Percentiles rank a stretch among this genome's conserved stretches.
Conservation (phyloP, 2,797 vertebrate genomes). For the Rhynchonycteris naso region DNA sequence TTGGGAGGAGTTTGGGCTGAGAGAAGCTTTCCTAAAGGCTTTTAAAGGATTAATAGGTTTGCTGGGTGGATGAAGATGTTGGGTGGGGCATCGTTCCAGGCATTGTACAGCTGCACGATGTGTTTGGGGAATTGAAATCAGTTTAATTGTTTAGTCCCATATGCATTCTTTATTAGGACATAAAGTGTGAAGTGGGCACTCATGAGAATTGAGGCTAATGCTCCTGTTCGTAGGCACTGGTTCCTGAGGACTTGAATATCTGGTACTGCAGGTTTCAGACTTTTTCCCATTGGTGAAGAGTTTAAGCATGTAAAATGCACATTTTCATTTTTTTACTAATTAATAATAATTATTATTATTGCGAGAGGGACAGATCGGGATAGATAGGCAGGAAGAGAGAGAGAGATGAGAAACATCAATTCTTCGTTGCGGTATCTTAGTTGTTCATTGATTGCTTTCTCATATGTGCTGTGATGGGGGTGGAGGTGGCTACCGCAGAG, state of each 20-base stretch:
- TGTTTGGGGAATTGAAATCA: slow-evolving; percentile 34
- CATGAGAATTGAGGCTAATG: neutral
- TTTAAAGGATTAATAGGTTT: slow-evolving; percentile 1
- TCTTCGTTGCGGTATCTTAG: too few relatives aligned
- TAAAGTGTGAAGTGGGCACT: neutral
- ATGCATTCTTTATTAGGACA: slow-evolving; percentile 10
- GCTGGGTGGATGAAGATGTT: neutral
- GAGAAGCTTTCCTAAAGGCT: neutral
- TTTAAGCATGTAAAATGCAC: neutral
- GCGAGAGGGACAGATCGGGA: too few relatives aligned
- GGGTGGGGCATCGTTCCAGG: neutral
- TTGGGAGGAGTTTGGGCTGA: neutral
- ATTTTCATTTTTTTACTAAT: slow-evolving; percentile 23
- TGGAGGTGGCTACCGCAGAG: too few relatives aligned
- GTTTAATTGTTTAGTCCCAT: neutral
- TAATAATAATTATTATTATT: too few relatives aligned
- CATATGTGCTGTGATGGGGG: too few relatives aligned
- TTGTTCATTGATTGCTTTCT: too few relatives aligned
- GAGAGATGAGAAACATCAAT: too few relatives aligned
- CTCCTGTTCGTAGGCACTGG: neutral
- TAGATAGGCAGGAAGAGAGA: too few relatives aligned
- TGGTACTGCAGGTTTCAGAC: neutral
- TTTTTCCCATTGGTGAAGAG: neutral
- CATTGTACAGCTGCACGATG: neutral
- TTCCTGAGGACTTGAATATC: neutral